These are phyloP conservation scores for Stenoptilia bipunctidactyla DNA, from an alignment of 2,888 invertebrate genomes.

Conservation along the genomic window DNA sequence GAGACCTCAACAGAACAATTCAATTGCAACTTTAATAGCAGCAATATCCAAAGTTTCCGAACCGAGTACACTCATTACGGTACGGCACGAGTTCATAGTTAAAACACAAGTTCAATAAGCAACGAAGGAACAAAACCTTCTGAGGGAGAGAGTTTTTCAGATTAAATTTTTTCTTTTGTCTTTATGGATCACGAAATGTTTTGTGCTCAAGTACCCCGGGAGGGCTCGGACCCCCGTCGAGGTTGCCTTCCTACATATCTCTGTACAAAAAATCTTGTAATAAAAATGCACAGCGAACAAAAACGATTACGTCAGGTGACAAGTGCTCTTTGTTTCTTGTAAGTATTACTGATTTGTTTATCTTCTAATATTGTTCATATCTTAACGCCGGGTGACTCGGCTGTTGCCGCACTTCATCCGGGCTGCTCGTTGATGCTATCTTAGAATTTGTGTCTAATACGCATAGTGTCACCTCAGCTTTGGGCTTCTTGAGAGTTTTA, in stretches of 20 bases:
- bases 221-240: slow-evolving; percentile 60
- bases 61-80: too few relatives aligned
- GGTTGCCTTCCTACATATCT: slow-evolving; percentile 66
- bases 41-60: too few relatives aligned
- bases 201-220: slow-evolving; percentile 61
- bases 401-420: slow-evolving; percentile 23
- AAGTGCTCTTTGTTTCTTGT: slow-evolving; percentile 60
- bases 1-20: too few relatives aligned
- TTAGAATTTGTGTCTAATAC: too few relatives aligned
- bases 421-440: too few relatives aligned
- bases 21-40: too few relatives aligned
- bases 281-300: slow-evolving; percentile 62
- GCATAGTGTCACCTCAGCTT: too few relatives aligned
- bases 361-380: slow-evolving; percentile 35
- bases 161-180: slow-evolving; percentile 69
- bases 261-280: slow-evolving; percentile 61
- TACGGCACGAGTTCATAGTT: too few relatives aligned
- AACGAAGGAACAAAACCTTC: not conserved
- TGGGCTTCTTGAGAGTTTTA: too few relatives aligned
- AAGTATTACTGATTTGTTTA: slow-evolving; percentile 62
- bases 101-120: not conserved
- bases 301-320: slow-evolving; percentile 65
- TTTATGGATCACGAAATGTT: slow-evolving; percentile 70
- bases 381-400: slow-evolving; percentile 50
- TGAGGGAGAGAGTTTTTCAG: slow-evolving; percentile 40